phyloP scores from a whole-genome alignment of 2,797 vertebrate genomes.

The Sphenodon punctatus region DNA sequence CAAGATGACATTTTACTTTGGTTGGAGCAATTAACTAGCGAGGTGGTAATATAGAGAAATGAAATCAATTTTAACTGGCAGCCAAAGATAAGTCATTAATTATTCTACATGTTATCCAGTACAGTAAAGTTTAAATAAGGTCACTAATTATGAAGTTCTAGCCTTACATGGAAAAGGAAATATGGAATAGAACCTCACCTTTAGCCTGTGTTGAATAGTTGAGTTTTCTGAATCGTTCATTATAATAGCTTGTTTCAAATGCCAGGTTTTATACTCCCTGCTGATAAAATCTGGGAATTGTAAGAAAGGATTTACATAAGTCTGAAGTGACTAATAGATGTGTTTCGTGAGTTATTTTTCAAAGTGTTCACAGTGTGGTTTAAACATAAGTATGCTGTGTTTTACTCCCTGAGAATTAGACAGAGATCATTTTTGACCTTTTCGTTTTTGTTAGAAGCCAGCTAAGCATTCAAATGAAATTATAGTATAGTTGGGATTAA shows the following conservation, averaged over 20 bases:
- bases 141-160: neutral
- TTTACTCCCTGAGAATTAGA: neutral
- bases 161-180: neutral
- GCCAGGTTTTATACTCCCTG: neutral
- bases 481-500: neutral
- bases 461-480: slow-evolving; percentile 10
- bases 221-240: slow-evolving; percentile 20
- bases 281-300: neutral
- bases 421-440: slow-evolving; percentile 20
- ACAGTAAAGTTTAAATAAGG: neutral
- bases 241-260: slow-evolving; percentile 15
- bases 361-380: slow-evolving; percentile 2
- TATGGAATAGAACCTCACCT: neutral
- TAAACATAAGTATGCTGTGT: neutral
- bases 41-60: neutral
- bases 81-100: neutral
- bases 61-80: neutral
- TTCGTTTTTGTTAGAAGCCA: slow-evolving; percentile 29
- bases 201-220: neutral
- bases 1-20: neutral
- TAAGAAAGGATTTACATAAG: neutral
- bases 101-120: slow-evolving; percentile 9
- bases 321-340: slow-evolving; percentile 8
- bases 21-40: too few relatives aligned
- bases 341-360: neutral